Evolutionary conservation across 2,888 invertebrate species (phyloP).

Genomic region (Ceraclea dissimilis): DNA sequence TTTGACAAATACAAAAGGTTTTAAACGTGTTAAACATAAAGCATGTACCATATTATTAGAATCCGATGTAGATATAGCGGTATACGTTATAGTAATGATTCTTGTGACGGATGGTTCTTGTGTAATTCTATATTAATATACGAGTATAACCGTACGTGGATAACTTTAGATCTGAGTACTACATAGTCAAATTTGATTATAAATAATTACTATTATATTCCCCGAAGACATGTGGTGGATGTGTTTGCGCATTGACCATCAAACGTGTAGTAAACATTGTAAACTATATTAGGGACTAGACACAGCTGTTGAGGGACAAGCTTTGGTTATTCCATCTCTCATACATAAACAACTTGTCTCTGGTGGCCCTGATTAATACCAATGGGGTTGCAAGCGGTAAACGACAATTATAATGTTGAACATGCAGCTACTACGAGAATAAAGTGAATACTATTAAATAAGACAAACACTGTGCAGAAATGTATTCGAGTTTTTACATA

Average conservation of each 20-base stretch:
- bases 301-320: neutral
- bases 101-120: too few species aligned
- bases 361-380: neutral
- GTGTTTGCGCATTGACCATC: slow-evolving; percentile 1
- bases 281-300: neutral
- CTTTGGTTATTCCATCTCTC: neutral
- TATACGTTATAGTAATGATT: too few species aligned
- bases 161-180: neutral
- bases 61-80: too few species aligned
- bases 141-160: neutral
- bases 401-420: neutral
- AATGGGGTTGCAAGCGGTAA: neutral
- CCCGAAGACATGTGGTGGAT: neutral
- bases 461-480: too few species aligned
- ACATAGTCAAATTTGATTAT: slow-evolving; percentile 1
- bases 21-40: too few species aligned
- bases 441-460: too few species aligned
- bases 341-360: neutral
- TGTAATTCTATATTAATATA: too few species aligned
- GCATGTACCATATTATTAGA: too few species aligned
- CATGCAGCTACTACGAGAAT: neutral
- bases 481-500: too few species aligned
- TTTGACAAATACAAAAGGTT: too few species aligned
- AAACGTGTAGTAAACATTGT: neutral
- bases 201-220: neutral